A percentile compares a stretch with the other conserved stretches of the same genome.
Conservation (phyloP, 37 sponge, comb jelly and placozoan species). For the Halichondria panicea region DNA sequence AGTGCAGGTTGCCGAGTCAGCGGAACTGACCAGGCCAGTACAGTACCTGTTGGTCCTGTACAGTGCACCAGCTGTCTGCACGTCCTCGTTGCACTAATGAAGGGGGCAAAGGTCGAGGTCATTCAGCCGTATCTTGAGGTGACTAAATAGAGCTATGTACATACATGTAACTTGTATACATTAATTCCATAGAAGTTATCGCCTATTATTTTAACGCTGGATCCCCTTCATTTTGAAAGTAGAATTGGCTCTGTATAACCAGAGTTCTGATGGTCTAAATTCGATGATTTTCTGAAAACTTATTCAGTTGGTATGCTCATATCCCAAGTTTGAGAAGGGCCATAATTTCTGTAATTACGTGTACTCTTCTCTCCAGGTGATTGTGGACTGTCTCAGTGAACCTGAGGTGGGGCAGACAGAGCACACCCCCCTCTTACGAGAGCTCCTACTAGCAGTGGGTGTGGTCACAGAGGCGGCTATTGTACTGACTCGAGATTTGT, state of each 20-base stretch:
- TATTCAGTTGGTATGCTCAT: too few relatives aligned
- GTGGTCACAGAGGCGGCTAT: slow-evolving; percentile 3
- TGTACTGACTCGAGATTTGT: slow-evolving; percentile 1
- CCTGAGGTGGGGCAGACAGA: slow-evolving; percentile 51
- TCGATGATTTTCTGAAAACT: too few relatives aligned
- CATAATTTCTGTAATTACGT: too few relatives aligned
- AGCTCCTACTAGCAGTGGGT: slow-evolving; percentile 20
- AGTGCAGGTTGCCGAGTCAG: slow-evolving; percentile 61
- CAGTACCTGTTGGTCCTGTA: slow-evolving; percentile 69
- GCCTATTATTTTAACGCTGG: too few relatives aligned
- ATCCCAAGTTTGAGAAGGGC: too few relatives aligned
- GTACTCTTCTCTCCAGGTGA: slow-evolving; percentile 23
- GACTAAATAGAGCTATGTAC: too few relatives aligned
- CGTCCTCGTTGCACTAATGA: slow-evolving; percentile 36
- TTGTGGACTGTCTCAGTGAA: slow-evolving; percentile 44
- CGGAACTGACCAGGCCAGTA: slow-evolving; percentile 10
- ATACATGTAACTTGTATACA: too few relatives aligned
- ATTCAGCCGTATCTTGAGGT: slow-evolving; percentile 45
- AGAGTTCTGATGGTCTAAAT: too few relatives aligned
- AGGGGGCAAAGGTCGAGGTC: slow-evolving; percentile 21
- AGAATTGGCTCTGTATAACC: too few relatives aligned
- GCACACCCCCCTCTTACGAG: slow-evolving; percentile 34
- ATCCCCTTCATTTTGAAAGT: too few relatives aligned
- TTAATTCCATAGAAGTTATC: too few relatives aligned
- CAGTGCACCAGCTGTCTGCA: slow-evolving; percentile 82